Percentiles rank a stretch among this genome's conserved stretches.
Conservation (phyloP, 92 coral and sea anemone species). For the Paramuricea clavata region DNA sequence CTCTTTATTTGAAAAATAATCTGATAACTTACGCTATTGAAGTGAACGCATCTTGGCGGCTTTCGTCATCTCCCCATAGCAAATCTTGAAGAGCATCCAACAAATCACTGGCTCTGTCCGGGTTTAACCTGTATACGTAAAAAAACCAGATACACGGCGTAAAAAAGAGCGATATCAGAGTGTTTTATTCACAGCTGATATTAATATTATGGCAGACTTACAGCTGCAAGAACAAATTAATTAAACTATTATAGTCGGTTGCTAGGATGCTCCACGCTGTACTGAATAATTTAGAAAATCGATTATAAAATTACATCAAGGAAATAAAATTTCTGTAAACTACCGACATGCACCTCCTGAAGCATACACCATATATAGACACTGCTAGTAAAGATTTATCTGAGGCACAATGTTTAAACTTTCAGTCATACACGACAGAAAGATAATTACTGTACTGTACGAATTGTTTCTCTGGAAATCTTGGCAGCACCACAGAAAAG, state of each 20-base stretch:
- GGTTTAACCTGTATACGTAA: slow-evolving; percentile 16
- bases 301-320: neutral
- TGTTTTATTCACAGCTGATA: neutral
- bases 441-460: no score
- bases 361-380: neutral
- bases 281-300: neutral
- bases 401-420: no score
- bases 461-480: no score
- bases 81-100: slow-evolving; percentile 37
- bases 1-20: neutral
- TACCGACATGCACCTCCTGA: neutral
- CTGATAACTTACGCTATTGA: slow-evolving; percentile 25
- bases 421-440: no score
- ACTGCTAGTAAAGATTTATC: neutral
- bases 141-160: neutral
- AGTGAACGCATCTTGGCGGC: slow-evolving; percentile 11
- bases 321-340: neutral
- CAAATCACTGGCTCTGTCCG: slow-evolving; percentile 26
- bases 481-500: no score
- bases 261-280: slow-evolving; percentile 7
- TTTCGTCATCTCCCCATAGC: slow-evolving; percentile 3
- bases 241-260: slow-evolving; percentile 4
- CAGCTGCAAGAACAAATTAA: neutral
- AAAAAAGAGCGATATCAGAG: neutral
- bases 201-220: neutral